Evolutionary conservation across 2,113 vertebrate genomes (phyloP).

Genomic region (Spea multiplicata): DNA sequence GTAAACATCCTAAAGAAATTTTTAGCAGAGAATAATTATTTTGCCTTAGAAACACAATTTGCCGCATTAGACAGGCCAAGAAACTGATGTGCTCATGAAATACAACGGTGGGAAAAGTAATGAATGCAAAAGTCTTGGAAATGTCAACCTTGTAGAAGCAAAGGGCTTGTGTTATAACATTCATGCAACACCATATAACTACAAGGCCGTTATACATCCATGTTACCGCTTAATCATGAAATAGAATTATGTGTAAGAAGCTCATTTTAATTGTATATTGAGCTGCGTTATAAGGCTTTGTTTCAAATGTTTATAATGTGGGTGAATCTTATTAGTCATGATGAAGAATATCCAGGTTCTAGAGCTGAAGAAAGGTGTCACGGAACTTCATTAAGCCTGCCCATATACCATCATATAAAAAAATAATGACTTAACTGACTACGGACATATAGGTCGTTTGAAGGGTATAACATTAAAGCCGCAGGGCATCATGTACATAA

Average conservation of each 20-base stretch:
- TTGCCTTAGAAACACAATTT: conserved; percentile 38
- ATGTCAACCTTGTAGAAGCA: conserved; percentile 12
- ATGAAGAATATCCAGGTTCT: too few relatives aligned
- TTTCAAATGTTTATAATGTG: not conserved
- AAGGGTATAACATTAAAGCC: too few relatives aligned
- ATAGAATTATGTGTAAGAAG: not conserved
- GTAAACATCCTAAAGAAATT: conserved; percentile 27
- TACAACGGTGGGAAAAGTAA: conserved; percentile 24
- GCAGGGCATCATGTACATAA: too few relatives aligned
- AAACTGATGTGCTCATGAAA: conserved; percentile 1
- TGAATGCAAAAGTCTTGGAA: not conserved
- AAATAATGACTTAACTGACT: too few relatives aligned
- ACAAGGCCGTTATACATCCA: not conserved
- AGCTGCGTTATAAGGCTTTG: not conserved
- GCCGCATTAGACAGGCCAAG: conserved; percentile 27
- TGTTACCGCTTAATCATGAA: conserved; percentile 1
- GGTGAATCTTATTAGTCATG: too few relatives aligned
- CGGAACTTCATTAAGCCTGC: too few relatives aligned
- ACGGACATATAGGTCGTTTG: too few relatives aligned
- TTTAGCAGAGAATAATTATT: conserved; percentile 28
- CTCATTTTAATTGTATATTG: not conserved
- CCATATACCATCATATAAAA: too few relatives aligned
- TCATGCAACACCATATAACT: not conserved
- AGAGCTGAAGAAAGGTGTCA: too few relatives aligned
- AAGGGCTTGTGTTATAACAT: not conserved